A percentile compares a stretch with the other conserved stretches of the same genome.
Evolutionary conservation across 2,113 vertebrate genomes (phyloP).

Genomic region (Lophotis ruficrista): DNA sequence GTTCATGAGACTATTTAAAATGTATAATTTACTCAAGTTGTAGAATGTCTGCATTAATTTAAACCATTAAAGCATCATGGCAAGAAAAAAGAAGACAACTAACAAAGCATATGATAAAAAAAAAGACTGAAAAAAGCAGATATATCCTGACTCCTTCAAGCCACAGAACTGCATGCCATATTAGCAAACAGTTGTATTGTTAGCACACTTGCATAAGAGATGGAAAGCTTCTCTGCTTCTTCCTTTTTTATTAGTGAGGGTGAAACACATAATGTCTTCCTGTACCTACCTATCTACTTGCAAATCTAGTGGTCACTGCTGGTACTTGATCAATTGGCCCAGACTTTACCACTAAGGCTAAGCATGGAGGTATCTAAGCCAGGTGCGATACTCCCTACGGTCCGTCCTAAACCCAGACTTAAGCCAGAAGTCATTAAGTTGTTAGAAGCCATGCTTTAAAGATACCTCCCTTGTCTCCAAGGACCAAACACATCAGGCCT

Average conservation of each 20-base stretch:
- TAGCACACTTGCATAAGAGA: conserved; percentile 14
- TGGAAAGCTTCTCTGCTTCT: conserved; percentile 1
- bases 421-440: neutral
- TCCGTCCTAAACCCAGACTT: neutral
- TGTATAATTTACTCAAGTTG: conserved; percentile 25
- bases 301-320: neutral
- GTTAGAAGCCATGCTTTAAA: neutral
- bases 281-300: neutral
- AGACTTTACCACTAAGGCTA: neutral
- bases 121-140: neutral
- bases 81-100: neutral
- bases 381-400: neutral
- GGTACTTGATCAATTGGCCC: neutral
- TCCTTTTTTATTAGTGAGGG: neutral
- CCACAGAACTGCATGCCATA: neutral
- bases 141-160: conserved; percentile 10
- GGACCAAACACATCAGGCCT: neutral
- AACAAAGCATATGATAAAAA: neutral
- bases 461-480: neutral
- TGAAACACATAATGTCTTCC: neutral
- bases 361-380: neutral
- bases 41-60: neutral
- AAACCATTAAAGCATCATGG: neutral
- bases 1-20: conserved; percentile 25
- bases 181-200: neutral